A percentile compares a stretch with the other conserved stretches of the same genome.
phyloP scores from a whole-genome alignment of 2,797 vertebrate species.

The Micrastur ruficollis region DNA sequence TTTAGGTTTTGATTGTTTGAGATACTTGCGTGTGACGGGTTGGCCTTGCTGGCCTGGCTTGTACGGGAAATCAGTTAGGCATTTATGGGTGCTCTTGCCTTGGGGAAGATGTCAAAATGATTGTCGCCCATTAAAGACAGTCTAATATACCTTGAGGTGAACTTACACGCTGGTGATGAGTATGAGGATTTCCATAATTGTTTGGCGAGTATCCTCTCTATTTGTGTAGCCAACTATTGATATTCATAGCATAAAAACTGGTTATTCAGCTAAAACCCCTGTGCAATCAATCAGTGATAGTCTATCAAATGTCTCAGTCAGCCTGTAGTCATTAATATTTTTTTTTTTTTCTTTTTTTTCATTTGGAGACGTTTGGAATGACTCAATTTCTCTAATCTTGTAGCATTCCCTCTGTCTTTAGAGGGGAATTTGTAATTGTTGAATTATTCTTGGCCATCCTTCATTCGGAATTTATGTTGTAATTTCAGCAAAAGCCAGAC shows the following conservation, averaged over 20 bases:
- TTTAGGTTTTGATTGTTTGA: neutral
- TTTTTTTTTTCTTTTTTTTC: neutral
- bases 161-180: neutral
- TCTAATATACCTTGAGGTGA: neutral
- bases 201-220: conserved; percentile 15
- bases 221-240: conserved; percentile 33
- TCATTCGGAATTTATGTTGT: conserved; percentile 78
- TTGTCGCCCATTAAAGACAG: neutral
- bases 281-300: conserved; percentile 29
- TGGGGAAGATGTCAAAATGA: neutral
- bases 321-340: neutral
- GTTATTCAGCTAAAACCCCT: conserved; percentile 19
- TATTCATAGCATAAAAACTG: conserved; percentile 13
- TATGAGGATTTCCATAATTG: conserved; percentile 4
- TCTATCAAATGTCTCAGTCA: conserved; percentile 38
- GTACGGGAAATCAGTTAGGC: neutral
- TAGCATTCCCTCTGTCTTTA: conserved; percentile 49
- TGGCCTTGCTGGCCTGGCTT: neutral
- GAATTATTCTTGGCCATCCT: conserved; percentile 74
- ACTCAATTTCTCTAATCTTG: conserved; percentile 55
- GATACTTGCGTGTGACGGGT: neutral
- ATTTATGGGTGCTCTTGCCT: neutral
- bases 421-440: conserved; percentile 70
- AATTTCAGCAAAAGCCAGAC: conserved; percentile 77
- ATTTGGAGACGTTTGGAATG: neutral